Percentiles rank a stretch among this genome's conserved stretches.
phyloP scores from a whole-genome alignment of 2,113 vertebrate species.

The Silurus meridionalis region DNA sequence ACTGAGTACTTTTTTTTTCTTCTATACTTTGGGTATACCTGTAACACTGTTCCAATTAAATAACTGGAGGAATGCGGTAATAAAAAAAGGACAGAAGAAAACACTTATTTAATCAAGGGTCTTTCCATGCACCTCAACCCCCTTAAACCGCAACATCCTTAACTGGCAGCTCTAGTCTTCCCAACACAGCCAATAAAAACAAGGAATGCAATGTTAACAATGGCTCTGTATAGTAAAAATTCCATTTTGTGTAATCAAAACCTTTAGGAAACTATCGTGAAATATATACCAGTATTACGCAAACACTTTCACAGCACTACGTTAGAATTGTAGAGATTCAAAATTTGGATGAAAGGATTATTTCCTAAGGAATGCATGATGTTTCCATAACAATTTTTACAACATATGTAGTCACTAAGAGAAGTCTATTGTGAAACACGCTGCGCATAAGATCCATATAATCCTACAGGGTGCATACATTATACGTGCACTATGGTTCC shows the following conservation, averaged over 20 bases:
- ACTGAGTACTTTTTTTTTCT: background rate
- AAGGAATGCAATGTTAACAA: conserved; percentile 22
- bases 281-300: background rate
- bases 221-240: background rate
- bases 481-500: background rate
- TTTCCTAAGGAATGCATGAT: background rate
- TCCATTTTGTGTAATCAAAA: background rate
- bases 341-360: background rate
- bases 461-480: background rate
- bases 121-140: conserved; percentile 50
- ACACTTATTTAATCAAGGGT: conserved; percentile 50
- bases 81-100: conserved; percentile 49
- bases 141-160: conserved; percentile 34
- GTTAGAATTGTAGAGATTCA: background rate
- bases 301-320: background rate
- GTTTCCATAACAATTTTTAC: background rate
- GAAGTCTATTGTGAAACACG: background rate
- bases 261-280: background rate
- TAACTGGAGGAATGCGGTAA: conserved; percentile 25
- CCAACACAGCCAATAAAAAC: conserved; percentile 20
- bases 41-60: background rate
- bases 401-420: background rate
- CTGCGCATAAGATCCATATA: background rate
- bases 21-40: background rate
- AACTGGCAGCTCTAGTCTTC: conserved; percentile 38